These are phyloP conservation scores for Sinonovacula constricta DNA, from an alignment of 1,140 invertebrate species.

Conservation along the genomic window DNA sequence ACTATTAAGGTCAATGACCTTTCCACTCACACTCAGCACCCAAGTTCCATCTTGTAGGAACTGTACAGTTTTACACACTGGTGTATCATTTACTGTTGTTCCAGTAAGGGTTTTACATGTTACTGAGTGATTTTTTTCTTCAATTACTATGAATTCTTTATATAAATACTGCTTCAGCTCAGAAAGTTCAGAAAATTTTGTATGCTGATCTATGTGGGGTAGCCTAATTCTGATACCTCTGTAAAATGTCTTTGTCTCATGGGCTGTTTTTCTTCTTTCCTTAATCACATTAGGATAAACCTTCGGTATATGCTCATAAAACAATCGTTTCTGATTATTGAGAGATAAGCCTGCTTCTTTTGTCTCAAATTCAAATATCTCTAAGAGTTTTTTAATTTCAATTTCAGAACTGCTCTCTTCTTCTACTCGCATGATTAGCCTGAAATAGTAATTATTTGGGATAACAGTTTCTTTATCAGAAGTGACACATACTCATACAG, in stretches of 20 bases:
- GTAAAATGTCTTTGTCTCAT: neutral
- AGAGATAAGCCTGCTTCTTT: neutral
- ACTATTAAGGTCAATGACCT: neutral
- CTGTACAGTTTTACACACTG: neutral
- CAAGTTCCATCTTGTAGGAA: neutral
- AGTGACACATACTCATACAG: too few relatives aligned
- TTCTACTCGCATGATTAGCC: neutral
- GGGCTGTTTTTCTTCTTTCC: neutral
- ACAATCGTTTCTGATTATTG: neutral
- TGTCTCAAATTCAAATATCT: constrained; percentile 3
- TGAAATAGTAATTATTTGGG: too few relatives aligned
- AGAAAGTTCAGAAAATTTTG: neutral
- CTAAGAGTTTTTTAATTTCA: neutral
- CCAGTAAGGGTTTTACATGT: neutral
- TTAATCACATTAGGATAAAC: constrained; percentile 1
- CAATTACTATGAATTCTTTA: neutral
- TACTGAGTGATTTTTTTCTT: neutral
- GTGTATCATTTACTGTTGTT: neutral
- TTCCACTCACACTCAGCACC: neutral
- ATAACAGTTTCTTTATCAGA: too few relatives aligned
- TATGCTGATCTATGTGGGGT: neutral
- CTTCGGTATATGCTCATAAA: neutral
- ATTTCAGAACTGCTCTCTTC: neutral
- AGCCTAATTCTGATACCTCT: neutral
- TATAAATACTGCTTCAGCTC: neutral